Evolutionary conservation across 2,113 vertebrate species (phyloP).

Genomic region (Oostethus manadensis): DNA sequence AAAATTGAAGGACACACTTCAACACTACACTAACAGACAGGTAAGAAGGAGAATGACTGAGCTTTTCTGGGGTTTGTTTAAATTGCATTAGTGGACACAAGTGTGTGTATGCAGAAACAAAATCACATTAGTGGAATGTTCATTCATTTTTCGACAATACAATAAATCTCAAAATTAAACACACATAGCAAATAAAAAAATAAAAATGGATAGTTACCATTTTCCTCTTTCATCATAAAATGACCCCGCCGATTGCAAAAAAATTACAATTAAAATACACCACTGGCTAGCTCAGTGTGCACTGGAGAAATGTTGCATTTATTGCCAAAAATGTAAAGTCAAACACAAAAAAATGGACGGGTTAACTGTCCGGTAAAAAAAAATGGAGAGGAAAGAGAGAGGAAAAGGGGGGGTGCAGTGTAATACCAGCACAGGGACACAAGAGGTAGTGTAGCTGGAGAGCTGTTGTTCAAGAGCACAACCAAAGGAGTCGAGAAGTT

Average conservation of each 20-base stretch:
- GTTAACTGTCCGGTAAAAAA: conserved; percentile 59
- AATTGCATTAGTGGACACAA: conserved; percentile 1
- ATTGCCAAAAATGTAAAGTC: conserved; percentile 28
- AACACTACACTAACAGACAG: conserved; percentile 26
- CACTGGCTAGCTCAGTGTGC: conserved; percentile 43
- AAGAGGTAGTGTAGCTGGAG: conserved; percentile 65
- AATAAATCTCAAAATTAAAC: conserved; percentile 28
- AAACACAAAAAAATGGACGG: conserved; percentile 38
- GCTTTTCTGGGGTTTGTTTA: neutral
- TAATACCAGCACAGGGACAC: conserved; percentile 65
- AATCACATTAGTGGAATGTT: neutral
- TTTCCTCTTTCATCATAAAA: conserved; percentile 77
- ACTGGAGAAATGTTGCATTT: conserved; percentile 28
- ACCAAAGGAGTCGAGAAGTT: conserved; percentile 55
- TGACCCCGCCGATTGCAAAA: conserved; percentile 54
- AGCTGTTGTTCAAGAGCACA: conserved; percentile 54
- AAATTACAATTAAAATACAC: conserved; percentile 52
- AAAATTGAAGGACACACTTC: conserved; percentile 33
- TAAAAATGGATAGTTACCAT: conserved; percentile 71
- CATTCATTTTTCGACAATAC: neutral
- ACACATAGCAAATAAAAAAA: conserved; percentile 19
- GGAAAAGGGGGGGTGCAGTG: conserved; percentile 44
- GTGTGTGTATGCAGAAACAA: neutral
- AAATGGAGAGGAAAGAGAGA: conserved; percentile 39
- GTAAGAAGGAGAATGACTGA: conserved; percentile 1